Evolutionary conservation across 2,888 invertebrate genomes (phyloP).

Genomic region (Pseudococcus longispinus): DNA sequence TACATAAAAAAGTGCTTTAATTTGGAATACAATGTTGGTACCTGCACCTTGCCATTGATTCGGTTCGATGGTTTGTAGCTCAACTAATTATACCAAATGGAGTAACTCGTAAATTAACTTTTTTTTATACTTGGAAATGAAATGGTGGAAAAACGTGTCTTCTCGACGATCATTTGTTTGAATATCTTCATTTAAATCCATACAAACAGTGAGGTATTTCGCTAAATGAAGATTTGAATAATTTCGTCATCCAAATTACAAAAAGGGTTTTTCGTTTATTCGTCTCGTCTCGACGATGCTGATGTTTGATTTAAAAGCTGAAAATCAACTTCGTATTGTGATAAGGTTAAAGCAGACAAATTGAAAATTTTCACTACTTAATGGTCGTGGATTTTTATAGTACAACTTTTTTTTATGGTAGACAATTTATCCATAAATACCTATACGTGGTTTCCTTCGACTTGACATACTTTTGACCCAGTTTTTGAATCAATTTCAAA

Average conservation of each 20-base stretch:
- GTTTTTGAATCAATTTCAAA: too few species aligned
- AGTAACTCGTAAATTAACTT: neutral
- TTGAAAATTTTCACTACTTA: constrained; percentile 8
- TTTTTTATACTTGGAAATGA: neutral
- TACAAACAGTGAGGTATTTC: neutral
- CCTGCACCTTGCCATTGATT: neutral
- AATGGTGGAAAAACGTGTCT: neutral
- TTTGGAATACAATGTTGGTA: neutral
- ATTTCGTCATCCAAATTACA: neutral
- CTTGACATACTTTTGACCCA: too few species aligned
- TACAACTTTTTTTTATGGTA: neutral
- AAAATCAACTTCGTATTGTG: neutral
- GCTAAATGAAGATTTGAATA: constrained; percentile 23
- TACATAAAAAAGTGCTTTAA: constrained; percentile 10
- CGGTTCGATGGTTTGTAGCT: neutral
- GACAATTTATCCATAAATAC: neutral
- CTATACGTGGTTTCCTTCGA: too few species aligned
- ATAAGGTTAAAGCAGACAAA: neutral
- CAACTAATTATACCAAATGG: neutral
- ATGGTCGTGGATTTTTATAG: neutral
- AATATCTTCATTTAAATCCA: neutral
- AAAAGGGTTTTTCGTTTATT: neutral
- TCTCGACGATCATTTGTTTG: neutral
- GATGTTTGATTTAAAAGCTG: neutral
- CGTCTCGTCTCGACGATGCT: constrained; percentile 5